A percentile compares a stretch with the other conserved stretches of the same genome.
phyloP scores from a whole-genome alignment of 2,888 invertebrate species.

The Sphaeridia pumilis region DNA sequence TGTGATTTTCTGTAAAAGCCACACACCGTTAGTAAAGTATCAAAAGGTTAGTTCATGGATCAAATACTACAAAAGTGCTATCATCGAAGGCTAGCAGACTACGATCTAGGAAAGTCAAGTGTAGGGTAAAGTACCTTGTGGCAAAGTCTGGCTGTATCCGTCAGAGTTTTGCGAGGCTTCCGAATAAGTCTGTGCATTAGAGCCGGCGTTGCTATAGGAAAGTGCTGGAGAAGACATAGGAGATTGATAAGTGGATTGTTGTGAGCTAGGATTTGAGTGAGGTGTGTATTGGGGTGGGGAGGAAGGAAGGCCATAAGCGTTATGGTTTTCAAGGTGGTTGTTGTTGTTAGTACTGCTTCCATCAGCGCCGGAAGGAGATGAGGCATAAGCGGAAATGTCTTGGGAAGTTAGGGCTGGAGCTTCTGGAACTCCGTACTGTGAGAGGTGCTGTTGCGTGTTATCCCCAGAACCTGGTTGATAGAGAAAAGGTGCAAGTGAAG shows the following conservation, averaged over 20 bases:
- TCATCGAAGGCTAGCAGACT: too few species aligned
- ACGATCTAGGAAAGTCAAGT: too few species aligned
- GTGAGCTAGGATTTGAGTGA: slow-evolving; percentile 8
- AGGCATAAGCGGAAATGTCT: not conserved
- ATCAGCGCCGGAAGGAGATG: not conserved
- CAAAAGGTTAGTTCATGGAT: too few species aligned
- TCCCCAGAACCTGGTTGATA: slow-evolving; percentile 3
- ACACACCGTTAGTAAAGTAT: too few species aligned
- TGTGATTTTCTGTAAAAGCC: too few species aligned
- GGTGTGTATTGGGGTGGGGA: slow-evolving; percentile 5
- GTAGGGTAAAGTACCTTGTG: not conserved
- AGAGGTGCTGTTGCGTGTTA: not conserved
- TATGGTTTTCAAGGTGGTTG: not conserved
- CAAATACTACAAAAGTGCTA: too few species aligned
- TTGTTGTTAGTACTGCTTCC: not conserved
- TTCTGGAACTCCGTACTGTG: slow-evolving; percentile 8
- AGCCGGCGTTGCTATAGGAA: slow-evolving; percentile 12
- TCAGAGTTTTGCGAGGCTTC: slow-evolving; percentile 2
- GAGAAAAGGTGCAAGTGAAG: slow-evolving; percentile 12
- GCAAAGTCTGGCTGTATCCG: slow-evolving; percentile 5
- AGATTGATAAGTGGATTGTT: not conserved
- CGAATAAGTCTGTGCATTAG: slow-evolving; percentile 14
- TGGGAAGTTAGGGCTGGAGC: not conserved
- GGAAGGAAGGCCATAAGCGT: slow-evolving; percentile 3
- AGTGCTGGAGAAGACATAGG: slow-evolving; percentile 12